Conservation (phyloP, 2,888 invertebrate genomes). For the Liodrosophila aerea region DNA sequence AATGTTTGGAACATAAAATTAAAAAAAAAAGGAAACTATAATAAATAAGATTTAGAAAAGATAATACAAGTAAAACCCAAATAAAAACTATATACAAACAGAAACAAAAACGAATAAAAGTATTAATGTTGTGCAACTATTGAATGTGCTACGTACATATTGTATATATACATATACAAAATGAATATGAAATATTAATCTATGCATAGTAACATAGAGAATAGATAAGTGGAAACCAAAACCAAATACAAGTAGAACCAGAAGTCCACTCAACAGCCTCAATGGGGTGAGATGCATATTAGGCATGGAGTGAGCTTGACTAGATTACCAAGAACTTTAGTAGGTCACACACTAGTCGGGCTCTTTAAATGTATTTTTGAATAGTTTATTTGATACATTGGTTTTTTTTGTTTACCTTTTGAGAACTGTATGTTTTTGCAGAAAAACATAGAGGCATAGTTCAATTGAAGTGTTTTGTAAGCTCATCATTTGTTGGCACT, state of each 20-base stretch:
- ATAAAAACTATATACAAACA: conserved; percentile 40
- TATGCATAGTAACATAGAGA: conserved; percentile 41
- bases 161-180: conserved; percentile 65
- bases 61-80: conserved; percentile 47
- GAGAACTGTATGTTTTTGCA: neutral
- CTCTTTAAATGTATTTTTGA: no score
- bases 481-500: conserved; percentile 27
- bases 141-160: conserved; percentile 58
- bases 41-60: conserved; percentile 47
- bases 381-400: conserved; percentile 4
- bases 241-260: conserved; percentile 23
- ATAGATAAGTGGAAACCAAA: conserved; percentile 3
- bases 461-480: conserved; percentile 36
- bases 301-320: neutral
- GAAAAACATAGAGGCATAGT: conserved; percentile 25
- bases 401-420: neutral
- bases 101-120: conserved; percentile 43
- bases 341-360: neutral
- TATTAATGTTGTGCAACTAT: conserved; percentile 79
- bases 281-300: no score
- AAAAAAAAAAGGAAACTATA: conserved; percentile 31
- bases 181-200: conserved; percentile 71
- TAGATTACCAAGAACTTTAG: neutral
- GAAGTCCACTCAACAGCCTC: conserved; percentile 14
- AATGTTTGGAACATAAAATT: conserved; percentile 61